phyloP scores from a whole-genome alignment of 2,888 invertebrate genomes.

The Apotomis betuletana region DNA sequence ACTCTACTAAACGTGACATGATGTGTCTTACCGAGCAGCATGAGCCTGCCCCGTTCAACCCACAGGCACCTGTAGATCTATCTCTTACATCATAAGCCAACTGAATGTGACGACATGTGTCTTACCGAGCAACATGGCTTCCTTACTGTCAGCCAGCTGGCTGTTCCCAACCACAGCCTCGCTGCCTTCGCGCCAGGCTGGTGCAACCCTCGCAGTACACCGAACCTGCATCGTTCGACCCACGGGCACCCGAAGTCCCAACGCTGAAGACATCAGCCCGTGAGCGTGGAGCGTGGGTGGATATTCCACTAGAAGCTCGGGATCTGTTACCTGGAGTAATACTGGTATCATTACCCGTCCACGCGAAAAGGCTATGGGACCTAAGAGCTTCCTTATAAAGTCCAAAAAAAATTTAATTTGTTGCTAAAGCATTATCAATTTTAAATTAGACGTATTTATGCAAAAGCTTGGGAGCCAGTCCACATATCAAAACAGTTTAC shows the following conservation, averaged over 20 bases:
- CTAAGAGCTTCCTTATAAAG: too few species aligned
- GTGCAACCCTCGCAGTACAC: constrained; percentile 75
- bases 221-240: constrained; percentile 76
- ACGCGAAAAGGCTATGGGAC: neutral
- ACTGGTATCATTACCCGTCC: neutral
- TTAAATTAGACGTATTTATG: too few species aligned
- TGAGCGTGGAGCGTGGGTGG: constrained; percentile 73
- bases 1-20: constrained; percentile 53
- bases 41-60: too few species aligned
- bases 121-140: constrained; percentile 77
- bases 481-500: too few species aligned
- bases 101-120: neutral
- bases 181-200: constrained; percentile 78
- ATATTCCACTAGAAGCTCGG: constrained; percentile 70
- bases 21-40: too few species aligned
- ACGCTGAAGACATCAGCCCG: constrained; percentile 71
- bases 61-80: too few species aligned
- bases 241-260: constrained; percentile 73
- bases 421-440: too few species aligned
- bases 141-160: constrained; percentile 77
- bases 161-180: constrained; percentile 77
- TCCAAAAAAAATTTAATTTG: too few species aligned
- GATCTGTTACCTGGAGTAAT: constrained; percentile 66
- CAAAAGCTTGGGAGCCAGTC: too few species aligned
- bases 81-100: neutral